Evolutionary conservation across 1,140 invertebrate species (phyloP), one percentile per base, ranked within the genome.

Genomic region (Trachelipus rathkii): DNA sequence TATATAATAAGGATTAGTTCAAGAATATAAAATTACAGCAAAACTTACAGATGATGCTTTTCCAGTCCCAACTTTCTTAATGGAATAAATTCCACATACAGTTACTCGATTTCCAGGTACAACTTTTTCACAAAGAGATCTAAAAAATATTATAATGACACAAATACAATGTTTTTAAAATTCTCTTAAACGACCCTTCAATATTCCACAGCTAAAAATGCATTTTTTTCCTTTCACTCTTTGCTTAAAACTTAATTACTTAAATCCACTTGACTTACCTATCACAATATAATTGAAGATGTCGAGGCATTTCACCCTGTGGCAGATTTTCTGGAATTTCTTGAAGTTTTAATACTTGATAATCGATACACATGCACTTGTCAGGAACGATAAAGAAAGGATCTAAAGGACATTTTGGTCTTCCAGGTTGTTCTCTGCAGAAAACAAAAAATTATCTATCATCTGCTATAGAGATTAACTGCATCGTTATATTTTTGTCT

Each of bases 381-480:
- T 99, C 98, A 33, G 97, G 96, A 45, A 91, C 91, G 78, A 99
- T 98, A 84, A 97, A 97, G 84, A 95, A 99, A 6, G 98, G 98
- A 87, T 99, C 98, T 24, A 99, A 83, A 2, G 97, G 97, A 85
- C 98, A 99, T 82, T 95, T 95, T 9, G 91, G 90, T 71, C 92
- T 86, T 75, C 93, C 94, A 78, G 93, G 91, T 87, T 96, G 94
- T 84, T 96, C 87, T 13, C 93, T 95, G 84, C 45, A 84, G 76
- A 44, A 78, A n/a, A n/a, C n/a, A n/a, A n/a, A 85, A 81, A 85
- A 76, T 1, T 33, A 33, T 33, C 33, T 6, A 33, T 33, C 33
- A 33, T 3, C 71, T 82, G 71, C 68, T 77, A 60, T 60, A 73
- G 72, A 81, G 76, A 71, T 11, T 33, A 3, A 33, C 33, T 33